Conservation (phyloP, 1,140 invertebrate genomes). For the Daktulosphaira vitifoliae region DNA sequence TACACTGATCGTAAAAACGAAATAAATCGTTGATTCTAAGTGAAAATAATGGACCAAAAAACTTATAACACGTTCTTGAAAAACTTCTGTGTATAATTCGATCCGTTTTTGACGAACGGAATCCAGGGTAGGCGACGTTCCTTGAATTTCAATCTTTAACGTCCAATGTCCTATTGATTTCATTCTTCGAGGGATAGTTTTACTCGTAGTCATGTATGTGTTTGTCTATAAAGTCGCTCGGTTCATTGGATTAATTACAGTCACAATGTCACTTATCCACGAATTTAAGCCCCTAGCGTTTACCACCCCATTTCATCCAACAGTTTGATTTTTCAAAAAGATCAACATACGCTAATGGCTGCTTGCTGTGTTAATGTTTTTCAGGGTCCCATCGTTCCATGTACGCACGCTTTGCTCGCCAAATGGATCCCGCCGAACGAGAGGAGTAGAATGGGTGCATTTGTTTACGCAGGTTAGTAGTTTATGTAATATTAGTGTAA, state of each 20-base stretch:
- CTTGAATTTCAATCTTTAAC: conserved; percentile 3
- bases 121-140: neutral
- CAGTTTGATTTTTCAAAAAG: neutral
- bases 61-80: too few species aligned
- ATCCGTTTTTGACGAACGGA: neutral
- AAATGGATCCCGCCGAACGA: conserved; percentile 85
- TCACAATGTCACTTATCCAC: too few species aligned
- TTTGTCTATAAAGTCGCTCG: too few species aligned
- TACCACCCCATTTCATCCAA: neutral
- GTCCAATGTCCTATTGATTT: conserved; percentile 6
- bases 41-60: too few species aligned
- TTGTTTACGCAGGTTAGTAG: conserved; percentile 71
- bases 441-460: conserved; percentile 76
- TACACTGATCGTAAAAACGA: too few species aligned
- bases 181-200: neutral
- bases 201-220: too few species aligned
- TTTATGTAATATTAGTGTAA: too few species aligned
- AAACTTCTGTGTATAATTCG: too few species aligned
- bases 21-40: too few species aligned
- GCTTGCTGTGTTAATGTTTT: conserved; percentile 44
- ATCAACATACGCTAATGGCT: conserved; percentile 2
- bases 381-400: conserved; percentile 76
- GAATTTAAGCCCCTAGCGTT: neutral
- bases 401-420: conserved; percentile 72
- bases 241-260: too few species aligned